Evolutionary conservation across 2,888 invertebrate species (phyloP), one percentile per base, ranked within the genome.

Genomic region (Apotomis turbidana): DNA sequence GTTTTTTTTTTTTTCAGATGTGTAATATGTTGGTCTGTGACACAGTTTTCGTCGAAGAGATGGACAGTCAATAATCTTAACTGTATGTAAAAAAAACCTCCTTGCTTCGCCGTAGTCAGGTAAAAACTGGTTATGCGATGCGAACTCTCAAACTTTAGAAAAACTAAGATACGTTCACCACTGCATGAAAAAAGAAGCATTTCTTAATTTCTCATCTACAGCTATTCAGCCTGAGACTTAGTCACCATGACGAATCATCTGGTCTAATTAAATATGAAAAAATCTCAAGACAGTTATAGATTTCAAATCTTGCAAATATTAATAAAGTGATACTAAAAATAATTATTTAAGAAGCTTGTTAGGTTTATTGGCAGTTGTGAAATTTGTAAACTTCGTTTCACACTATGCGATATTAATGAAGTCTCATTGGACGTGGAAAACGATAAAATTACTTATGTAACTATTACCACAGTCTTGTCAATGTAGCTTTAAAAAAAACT

Each of bases 321-420:
- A 68, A 61, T 71, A 57, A 71, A 71, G 71, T 71, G 71, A 71
- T 71, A 71, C 68, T 71, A 71, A 71, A 64, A 57, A 57, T 71
- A 71, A 71, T 68, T 62, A 62, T 71, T 71, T 71, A 57, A 51
- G 51, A 61, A 3, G 67, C 57, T 71, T 68, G 13, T 51, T 57
- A 71, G 46, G 54, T 71, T 71, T 66, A 67, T 71, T 71, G 60
- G 71, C 66, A n/a, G 44, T 41, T 63, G 36, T 44, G 13, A 55
- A 61, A 46, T 57, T 69, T 36, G 10, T 61, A 54, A 38, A 49
- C 6, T 9, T 49, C 9, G 49, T 8, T 49, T 49, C 49, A 49
- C 49, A 10, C 9, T 3, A 49, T 8, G 9, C 9, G 9, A 9
- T 9, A 10, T 9, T 9, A 10, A 49, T 49, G 49, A 9, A 49